Percentiles rank a stretch among this genome's conserved stretches.
phyloP scores from a whole-genome alignment of 1,140 invertebrate species.

The Lethrus apterus region DNA sequence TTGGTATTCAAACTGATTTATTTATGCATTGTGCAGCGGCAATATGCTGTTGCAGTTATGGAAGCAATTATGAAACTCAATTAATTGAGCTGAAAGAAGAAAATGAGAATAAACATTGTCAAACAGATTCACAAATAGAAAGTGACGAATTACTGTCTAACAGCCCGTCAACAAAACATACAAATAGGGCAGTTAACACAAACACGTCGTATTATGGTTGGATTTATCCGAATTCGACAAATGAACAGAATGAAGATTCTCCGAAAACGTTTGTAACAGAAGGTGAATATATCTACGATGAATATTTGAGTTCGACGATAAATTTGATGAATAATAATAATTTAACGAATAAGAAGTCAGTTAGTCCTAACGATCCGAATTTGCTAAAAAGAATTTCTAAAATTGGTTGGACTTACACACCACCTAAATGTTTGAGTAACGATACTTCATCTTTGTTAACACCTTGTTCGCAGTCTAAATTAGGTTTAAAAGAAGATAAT shows the following conservation, averaged over 20 bases:
- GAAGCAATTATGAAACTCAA: slow-evolving; percentile 6
- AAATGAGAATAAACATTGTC: background rate
- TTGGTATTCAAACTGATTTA: background rate
- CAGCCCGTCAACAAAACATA: no score
- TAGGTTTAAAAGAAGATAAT: background rate
- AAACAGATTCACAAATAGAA: slow-evolving; percentile 4
- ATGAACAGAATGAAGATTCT: background rate
- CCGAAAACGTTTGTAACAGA: slow-evolving; percentile 1
- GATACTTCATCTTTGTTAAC: slow-evolving; percentile 3
- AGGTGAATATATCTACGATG: slow-evolving; percentile 4
- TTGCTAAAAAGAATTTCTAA: slow-evolving; percentile 14
- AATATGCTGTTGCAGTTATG: slow-evolving; percentile 10
- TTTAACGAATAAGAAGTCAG: background rate
- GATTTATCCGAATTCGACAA: background rate
- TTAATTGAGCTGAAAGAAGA: slow-evolving; percentile 2
- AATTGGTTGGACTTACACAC: slow-evolving; percentile 17
- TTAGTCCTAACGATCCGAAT: slow-evolving; percentile 1
- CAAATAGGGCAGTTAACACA: background rate
- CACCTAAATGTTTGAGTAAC: slow-evolving; percentile 6
- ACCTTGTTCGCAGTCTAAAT: background rate
- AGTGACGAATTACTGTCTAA: no score
- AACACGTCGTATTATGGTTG: slow-evolving; percentile 1
- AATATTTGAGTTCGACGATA: slow-evolving; percentile 1
- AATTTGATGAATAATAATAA: slow-evolving; percentile 3
- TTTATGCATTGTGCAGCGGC: background rate